Evolutionary conservation across 2,797 vertebrate species (phyloP).

Genomic region (Malacoctenus gilli): DNA sequence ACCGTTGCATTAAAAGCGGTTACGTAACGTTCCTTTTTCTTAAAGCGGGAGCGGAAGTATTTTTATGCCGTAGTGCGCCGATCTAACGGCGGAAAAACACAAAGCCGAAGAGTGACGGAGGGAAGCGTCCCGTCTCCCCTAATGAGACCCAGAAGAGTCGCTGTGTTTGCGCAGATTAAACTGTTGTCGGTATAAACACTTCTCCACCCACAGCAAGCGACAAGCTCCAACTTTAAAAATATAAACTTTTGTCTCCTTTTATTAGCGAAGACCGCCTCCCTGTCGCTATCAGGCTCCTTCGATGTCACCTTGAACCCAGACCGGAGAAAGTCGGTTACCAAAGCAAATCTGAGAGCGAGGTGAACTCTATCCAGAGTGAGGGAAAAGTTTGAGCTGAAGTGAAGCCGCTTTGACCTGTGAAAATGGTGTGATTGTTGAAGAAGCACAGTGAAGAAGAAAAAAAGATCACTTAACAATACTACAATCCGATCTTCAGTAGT

Average conservation of each 20-base stretch:
- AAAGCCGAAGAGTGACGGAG: slow-evolving; percentile 8
- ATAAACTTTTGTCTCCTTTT: slow-evolving; percentile 1
- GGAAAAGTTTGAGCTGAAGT: no score
- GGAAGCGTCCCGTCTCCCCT: slow-evolving; percentile 25
- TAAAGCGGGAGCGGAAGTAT: slow-evolving; percentile 27
- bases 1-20: slow-evolving; percentile 25
- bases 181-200: slow-evolving; percentile 41
- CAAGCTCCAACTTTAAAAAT: slow-evolving; percentile 34
- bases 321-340: slow-evolving; percentile 15
- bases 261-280: slow-evolving; percentile 6
- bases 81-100: slow-evolving; percentile 24
- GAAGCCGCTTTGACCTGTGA: no score
- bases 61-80: slow-evolving; percentile 23
- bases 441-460: no score
- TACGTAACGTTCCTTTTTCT: slow-evolving; percentile 30
- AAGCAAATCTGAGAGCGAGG: slow-evolving; percentile 7
- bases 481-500: no score
- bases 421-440: no score
- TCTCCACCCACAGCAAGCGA: slow-evolving; percentile 44
- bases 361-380: no score
- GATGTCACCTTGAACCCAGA: neutral
- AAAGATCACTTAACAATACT: no score
- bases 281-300: slow-evolving; percentile 25
- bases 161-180: slow-evolving; percentile 53
- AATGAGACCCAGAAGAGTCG: slow-evolving; percentile 52